These are phyloP conservation scores for Aporophyla nigra DNA, from an alignment of 2,888 invertebrate genomes.

Conservation along the genomic window DNA sequence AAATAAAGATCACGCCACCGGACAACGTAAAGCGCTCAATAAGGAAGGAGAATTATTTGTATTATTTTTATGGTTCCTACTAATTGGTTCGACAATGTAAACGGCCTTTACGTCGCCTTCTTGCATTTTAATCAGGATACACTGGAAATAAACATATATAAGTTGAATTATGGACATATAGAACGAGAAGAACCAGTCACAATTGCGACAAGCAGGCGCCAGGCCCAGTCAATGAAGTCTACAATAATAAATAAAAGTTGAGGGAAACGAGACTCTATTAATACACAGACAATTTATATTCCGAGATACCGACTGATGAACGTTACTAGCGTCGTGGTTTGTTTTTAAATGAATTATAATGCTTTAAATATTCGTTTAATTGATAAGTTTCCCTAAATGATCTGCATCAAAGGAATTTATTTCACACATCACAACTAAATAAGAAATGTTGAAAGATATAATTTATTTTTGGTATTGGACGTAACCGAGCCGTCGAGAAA, in stretches of 20 bases:
- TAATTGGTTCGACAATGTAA: conserved; percentile 88
- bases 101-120: conserved; percentile 83
- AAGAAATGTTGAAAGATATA: conserved; percentile 57
- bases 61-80: conserved; percentile 86
- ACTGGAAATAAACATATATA: conserved; percentile 85
- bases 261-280: conserved; percentile 83
- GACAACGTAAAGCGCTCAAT: conserved; percentile 78
- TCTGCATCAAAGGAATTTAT: conserved; percentile 64
- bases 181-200: conserved; percentile 90
- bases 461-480: conserved; percentile 63
- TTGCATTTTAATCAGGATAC: conserved; percentile 87
- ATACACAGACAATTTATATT: conserved; percentile 76
- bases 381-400: conserved; percentile 67
- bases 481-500: conserved; percentile 53
- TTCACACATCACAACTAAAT: conserved; percentile 55
- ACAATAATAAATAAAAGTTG: conserved; percentile 86
- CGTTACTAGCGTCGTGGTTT: conserved; percentile 69
- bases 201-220: conserved; percentile 88
- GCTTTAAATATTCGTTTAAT: conserved; percentile 67
- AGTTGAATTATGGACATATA: conserved; percentile 85
- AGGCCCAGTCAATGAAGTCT: conserved; percentile 86
- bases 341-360: conserved; percentile 71
- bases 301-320: conserved; percentile 67
- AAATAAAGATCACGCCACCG: conserved; percentile 78
- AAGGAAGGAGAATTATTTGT: conserved; percentile 86